A percentile compares a stretch with the other conserved stretches of the same genome.
Evolutionary conservation across 2,113 vertebrate species (phyloP).

Genomic region (Toxotes jaculatrix): DNA sequence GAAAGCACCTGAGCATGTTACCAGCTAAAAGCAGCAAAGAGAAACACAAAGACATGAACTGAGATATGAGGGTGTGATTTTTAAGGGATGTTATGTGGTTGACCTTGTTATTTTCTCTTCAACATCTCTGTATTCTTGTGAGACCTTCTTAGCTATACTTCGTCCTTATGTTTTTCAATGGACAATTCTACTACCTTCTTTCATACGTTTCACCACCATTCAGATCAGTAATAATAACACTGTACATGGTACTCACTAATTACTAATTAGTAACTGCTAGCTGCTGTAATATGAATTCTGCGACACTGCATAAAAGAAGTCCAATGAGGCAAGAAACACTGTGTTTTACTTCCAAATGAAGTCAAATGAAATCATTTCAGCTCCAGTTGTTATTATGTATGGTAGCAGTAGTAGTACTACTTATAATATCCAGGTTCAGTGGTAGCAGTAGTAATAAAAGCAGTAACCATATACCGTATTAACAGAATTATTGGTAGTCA

Average conservation of each 20-base stretch:
- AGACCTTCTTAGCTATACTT: background rate
- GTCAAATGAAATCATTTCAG: no score
- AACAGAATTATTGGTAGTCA: background rate
- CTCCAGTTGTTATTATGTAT: no score
- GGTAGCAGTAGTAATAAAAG: background rate
- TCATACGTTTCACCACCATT: background rate
- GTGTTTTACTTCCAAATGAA: background rate
- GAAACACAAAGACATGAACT: conserved; percentile 1
- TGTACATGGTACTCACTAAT: background rate
- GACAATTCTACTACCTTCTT: background rate
- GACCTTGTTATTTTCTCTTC: background rate
- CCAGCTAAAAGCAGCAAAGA: conserved; percentile 85
- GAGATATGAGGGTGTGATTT: background rate
- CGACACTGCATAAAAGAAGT: conserved; percentile 13
- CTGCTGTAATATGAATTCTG: background rate
- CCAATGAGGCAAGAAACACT: conserved; percentile 8
- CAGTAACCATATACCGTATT: background rate
- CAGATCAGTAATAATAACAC: background rate
- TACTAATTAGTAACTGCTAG: background rate
- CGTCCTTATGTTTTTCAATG: background rate
- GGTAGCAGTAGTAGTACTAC: background rate
- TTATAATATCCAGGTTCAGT: background rate
- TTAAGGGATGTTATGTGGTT: background rate
- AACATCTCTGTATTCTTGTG: background rate
- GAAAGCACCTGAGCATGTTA: conserved; percentile 97